phyloP scores from a whole-genome alignment of 2,888 invertebrate genomes.

The Serripes groenlandicus region DNA sequence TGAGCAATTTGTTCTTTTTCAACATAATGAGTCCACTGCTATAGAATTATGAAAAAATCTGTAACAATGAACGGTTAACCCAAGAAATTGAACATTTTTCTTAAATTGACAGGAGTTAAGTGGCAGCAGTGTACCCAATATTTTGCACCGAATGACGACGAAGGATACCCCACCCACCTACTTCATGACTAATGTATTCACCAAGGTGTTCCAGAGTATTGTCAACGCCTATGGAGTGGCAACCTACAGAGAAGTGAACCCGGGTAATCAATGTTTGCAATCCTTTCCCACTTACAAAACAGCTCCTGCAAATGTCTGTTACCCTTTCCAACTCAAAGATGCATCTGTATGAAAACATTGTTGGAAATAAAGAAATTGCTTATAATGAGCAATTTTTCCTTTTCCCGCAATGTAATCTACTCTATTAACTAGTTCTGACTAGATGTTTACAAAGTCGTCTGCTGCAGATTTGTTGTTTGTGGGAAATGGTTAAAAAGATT shows the following conservation, averaged over 20 bases:
- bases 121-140: conserved; percentile 97
- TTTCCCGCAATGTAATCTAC: not conserved
- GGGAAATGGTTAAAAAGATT: not conserved
- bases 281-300: not conserved
- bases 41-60: too few relatives aligned
- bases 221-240: conserved; percentile 99
- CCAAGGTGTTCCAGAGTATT: conserved; percentile 96
- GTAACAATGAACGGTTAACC: too few relatives aligned
- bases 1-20: too few relatives aligned
- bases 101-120: conserved; percentile 93
- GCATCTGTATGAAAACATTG: not conserved
- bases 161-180: conserved; percentile 96
- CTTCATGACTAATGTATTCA: conserved; percentile 98
- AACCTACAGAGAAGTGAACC: conserved; percentile 98
- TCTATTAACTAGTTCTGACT: too few relatives aligned
- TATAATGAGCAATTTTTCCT: not conserved
- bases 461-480: not conserved
- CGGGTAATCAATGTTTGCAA: conserved; percentile 89
- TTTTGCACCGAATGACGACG: conserved; percentile 96
- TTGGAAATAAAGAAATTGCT: conserved; percentile 3
- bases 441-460: not conserved
- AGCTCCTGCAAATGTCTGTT: too few relatives aligned
- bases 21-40: too few relatives aligned
- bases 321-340: too few relatives aligned
- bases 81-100: too few relatives aligned